phyloP scores from a whole-genome alignment of 2,797 vertebrate genomes.

The Tamandua tetradactyla region DNA sequence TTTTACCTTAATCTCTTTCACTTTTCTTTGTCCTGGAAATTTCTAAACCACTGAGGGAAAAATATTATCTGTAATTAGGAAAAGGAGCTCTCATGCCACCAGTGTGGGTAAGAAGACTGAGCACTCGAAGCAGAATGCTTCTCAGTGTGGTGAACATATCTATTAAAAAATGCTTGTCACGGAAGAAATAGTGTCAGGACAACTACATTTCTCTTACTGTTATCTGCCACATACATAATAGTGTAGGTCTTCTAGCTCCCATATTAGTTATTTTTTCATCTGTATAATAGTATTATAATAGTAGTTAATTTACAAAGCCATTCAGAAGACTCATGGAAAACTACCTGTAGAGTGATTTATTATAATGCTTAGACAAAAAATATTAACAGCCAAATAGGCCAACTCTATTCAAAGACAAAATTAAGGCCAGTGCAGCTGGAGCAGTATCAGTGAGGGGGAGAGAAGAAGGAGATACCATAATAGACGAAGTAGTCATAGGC shows the following conservation, averaged over 20 bases:
- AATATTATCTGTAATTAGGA: neutral
- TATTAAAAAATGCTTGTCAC: neutral
- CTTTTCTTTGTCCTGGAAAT: neutral
- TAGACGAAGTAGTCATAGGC: too few species aligned
- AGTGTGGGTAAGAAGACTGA: neutral
- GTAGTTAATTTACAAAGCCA: neutral
- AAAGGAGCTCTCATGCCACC: neutral
- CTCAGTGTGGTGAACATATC: accelerated
- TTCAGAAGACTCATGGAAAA: conserved; percentile 19
- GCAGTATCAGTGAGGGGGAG: accelerated
- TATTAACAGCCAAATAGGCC: neutral
- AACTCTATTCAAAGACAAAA: neutral
- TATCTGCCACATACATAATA: neutral
- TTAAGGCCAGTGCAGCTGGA: neutral
- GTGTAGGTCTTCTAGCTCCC: neutral
- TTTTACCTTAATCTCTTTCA: neutral
- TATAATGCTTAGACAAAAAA: neutral
- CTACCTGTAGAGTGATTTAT: neutral
- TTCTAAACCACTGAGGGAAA: neutral
- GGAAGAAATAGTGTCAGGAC: neutral
- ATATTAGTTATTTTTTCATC: neutral
- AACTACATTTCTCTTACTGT: neutral
- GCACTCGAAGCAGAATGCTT: neutral
- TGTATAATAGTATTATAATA: neutral
- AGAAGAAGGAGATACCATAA: accelerated